phyloP scores from a whole-genome alignment of 2,888 invertebrate genomes.

The Drosophila suboccidentalis region DNA sequence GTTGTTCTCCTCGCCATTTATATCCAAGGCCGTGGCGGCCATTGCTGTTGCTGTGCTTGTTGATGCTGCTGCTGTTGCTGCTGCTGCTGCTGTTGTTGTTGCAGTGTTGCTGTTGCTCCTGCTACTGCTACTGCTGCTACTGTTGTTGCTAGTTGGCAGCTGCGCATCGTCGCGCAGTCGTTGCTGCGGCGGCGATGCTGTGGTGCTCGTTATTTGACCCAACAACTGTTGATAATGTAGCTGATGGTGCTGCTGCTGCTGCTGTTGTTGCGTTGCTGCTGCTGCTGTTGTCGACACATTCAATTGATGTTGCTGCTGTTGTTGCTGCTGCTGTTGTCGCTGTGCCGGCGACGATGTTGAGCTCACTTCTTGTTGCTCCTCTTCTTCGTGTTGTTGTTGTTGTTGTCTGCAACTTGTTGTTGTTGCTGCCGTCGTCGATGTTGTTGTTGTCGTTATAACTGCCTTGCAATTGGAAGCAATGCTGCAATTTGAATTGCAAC shows the following conservation, averaged over 20 bases:
- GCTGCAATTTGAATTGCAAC: constrained; percentile 42
- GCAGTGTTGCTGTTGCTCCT: constrained; percentile 37
- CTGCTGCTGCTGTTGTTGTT: constrained; percentile 36
- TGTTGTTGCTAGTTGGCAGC: constrained; percentile 55
- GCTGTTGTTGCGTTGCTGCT: constrained; percentile 45
- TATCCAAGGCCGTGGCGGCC: constrained; percentile 46
- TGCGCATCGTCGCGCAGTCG: constrained; percentile 75
- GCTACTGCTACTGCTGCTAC: constrained; percentile 27
- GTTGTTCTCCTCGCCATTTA: constrained; percentile 37
- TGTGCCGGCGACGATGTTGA: constrained; percentile 62
- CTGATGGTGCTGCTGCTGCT: constrained; percentile 46
- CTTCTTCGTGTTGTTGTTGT: constrained; percentile 28
- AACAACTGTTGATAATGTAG: constrained; percentile 63
- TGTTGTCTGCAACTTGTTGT: constrained; percentile 22
- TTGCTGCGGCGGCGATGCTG: constrained; percentile 80
- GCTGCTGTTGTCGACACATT: constrained; percentile 62
- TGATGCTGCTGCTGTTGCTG: constrained; percentile 38
- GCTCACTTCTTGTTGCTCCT: constrained; percentile 58
- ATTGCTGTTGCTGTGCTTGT: constrained; percentile 23
- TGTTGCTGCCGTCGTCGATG: constrained; percentile 18
- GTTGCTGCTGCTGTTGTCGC: constrained; percentile 42
- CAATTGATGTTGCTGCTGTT: constrained; percentile 50
- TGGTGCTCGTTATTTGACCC: constrained; percentile 84
- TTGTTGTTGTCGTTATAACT: constrained; percentile 37
- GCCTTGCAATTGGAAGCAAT: constrained; percentile 40